phyloP scores from a whole-genome alignment of 2,888 invertebrate species.

The Microplitis manilae region DNA sequence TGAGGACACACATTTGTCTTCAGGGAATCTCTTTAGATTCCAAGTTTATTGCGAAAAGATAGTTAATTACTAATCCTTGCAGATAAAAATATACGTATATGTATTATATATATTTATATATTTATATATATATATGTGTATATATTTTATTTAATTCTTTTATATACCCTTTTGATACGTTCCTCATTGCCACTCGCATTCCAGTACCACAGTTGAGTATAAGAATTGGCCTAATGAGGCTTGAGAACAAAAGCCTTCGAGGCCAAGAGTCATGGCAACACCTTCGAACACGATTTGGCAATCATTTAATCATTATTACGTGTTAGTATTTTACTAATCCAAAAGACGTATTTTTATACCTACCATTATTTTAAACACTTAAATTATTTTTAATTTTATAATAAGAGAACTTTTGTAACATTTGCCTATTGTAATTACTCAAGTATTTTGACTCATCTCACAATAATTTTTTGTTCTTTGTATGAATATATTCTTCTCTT shows the following conservation, averaged over 20 bases:
- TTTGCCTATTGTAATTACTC: background rate
- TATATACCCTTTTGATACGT: constrained; percentile 14
- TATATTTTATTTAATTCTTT: background rate
- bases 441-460: background rate
- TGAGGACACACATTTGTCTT: constrained; percentile 55
- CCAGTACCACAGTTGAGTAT: constrained; percentile 17
- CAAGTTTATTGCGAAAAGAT: constrained; percentile 54
- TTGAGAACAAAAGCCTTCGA: constrained; percentile 29
- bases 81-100: constrained; percentile 7
- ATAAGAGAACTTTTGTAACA: background rate
- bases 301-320: constrained; percentile 9
- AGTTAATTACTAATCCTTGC: constrained; percentile 44
- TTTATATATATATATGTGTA: background rate
- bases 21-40: constrained; percentile 57
- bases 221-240: constrained; percentile 26
- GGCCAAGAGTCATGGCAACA: constrained; percentile 32
- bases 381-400: background rate
- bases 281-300: constrained; percentile 26
- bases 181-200: constrained; percentile 32
- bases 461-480: background rate
- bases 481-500: background rate
- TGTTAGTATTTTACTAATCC: constrained; percentile 2
- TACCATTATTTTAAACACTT: background rate
- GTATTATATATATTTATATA: too few species aligned
- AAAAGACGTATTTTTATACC: background rate